These are phyloP conservation scores for Drosophila phalerata DNA, from an alignment of 2,888 invertebrate genomes.

Conservation along the genomic window DNA sequence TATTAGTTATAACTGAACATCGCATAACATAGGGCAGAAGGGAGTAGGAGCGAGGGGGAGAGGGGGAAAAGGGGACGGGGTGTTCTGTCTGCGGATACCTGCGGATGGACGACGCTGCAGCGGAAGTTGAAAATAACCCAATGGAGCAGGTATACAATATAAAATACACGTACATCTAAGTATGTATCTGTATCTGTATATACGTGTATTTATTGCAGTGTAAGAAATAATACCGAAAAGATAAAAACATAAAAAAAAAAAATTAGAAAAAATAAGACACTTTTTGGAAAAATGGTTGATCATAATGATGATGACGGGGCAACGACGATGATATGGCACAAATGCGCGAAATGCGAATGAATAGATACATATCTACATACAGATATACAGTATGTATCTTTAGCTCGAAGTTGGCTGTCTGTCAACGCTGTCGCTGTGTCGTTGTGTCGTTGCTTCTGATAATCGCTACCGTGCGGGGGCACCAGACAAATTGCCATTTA, in stretches of 20 bases:
- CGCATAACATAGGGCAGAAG: slow-evolving; percentile 23
- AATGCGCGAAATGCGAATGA: slow-evolving; percentile 64
- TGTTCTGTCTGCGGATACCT: slow-evolving; percentile 30
- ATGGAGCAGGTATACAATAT: slow-evolving; percentile 54
- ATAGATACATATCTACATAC: slow-evolving; percentile 52
- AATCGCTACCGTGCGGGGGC: slow-evolving; percentile 72
- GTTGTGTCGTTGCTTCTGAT: slow-evolving; percentile 42
- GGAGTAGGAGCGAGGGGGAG: neutral
- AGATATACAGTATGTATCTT: slow-evolving; percentile 7
- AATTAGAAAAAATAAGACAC: slow-evolving; percentile 59
- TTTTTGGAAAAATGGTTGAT: slow-evolving; percentile 69
- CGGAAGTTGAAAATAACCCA: slow-evolving; percentile 75
- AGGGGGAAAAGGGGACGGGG: neutral
- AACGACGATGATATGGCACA: slow-evolving; percentile 78
- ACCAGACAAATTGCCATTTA: slow-evolving; percentile 79
- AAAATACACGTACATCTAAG: slow-evolving; percentile 11
- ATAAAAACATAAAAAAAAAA: slow-evolving; percentile 8
- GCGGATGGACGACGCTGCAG: slow-evolving; percentile 39
- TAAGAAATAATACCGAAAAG: slow-evolving; percentile 65
- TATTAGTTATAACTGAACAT: slow-evolving; percentile 62
- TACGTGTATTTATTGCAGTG: slow-evolving; percentile 33
- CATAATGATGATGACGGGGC: slow-evolving; percentile 72
- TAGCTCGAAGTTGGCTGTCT: slow-evolving; percentile 44
- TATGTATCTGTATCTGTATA: slow-evolving; percentile 6
- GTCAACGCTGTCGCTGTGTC: slow-evolving; percentile 55